These are phyloP conservation scores for Eunapius fragilis DNA, from an alignment of 37 sponge, comb jelly and placozoan genomes.

Conservation along the genomic window DNA sequence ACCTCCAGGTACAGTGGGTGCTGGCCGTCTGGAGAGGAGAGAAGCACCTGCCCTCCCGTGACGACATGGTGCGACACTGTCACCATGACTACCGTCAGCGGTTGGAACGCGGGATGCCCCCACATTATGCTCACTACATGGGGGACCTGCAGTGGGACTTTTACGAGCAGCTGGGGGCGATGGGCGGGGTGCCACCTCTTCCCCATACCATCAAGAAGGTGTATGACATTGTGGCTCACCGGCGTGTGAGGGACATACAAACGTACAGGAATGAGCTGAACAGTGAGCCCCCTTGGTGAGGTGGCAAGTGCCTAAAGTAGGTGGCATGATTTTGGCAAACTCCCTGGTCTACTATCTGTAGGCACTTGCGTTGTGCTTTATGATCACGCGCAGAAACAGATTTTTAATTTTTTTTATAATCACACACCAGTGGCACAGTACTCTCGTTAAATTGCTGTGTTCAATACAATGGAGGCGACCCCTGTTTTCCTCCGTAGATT, in stretches of 20 bases:
- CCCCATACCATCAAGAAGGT: constrained; percentile 20
- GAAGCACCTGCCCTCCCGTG: constrained; percentile 43
- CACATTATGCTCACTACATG: constrained; percentile 47
- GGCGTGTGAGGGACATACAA: constrained; percentile 24
- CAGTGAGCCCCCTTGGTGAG: not conserved
- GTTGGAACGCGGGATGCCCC: constrained; percentile 32
- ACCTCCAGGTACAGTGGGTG: constrained; percentile 52
- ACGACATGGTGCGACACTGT: constrained; percentile 59
- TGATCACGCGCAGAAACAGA: no score
- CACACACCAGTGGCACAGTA: no score
- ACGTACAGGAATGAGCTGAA: constrained; percentile 28
- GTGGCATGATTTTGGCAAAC: not conserved
- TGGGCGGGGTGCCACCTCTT: constrained; percentile 27
- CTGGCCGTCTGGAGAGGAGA: constrained; percentile 57
- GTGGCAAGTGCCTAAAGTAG: not conserved
- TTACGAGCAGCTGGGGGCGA: constrained; percentile 12
- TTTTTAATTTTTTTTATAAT: no score
- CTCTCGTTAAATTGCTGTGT: not conserved
- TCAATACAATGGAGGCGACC: constrained; percentile 5
- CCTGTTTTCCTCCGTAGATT: constrained; percentile 19
- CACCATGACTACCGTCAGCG: constrained; percentile 34
- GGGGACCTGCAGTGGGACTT: constrained; percentile 62
- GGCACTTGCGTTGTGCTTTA: no score
- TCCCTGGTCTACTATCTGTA: no score
- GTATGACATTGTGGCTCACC: constrained; percentile 4